These are phyloP conservation scores for Actinia equina DNA, from an alignment of 64 coral and sea anemone species.

Conservation along the genomic window DNA sequence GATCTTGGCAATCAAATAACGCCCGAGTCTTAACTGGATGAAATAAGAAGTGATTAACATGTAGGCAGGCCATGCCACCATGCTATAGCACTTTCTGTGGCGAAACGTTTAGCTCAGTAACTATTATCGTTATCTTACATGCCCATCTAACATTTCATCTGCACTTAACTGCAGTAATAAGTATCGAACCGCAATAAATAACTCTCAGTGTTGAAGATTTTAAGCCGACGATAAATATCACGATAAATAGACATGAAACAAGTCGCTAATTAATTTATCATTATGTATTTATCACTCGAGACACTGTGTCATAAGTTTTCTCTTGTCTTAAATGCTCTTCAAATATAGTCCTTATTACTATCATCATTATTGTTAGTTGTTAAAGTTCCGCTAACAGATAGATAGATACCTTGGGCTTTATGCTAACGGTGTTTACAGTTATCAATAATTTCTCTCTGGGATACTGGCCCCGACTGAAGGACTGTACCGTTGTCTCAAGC, in stretches of 20 bases:
- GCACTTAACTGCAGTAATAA: background rate
- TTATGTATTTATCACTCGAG: slow-evolving; percentile 9
- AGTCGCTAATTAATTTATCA: slow-evolving; percentile 22
- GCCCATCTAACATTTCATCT: background rate
- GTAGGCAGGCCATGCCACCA: background rate
- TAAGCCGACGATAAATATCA: background rate
- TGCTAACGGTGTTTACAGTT: background rate
- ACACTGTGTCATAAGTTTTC: slow-evolving; percentile 6
- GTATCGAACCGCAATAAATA: background rate
- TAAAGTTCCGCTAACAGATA: background rate
- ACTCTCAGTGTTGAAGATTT: background rate
- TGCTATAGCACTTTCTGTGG: background rate
- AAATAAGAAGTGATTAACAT: background rate
- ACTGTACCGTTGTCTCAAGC: no score
- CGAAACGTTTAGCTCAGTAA: background rate
- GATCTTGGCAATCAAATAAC: slow-evolving; percentile 24
- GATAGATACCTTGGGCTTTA: background rate
- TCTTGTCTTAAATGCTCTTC: slow-evolving; percentile 12
- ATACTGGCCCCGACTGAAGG: no score
- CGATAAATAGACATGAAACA: background rate
- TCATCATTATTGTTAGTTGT: slow-evolving; percentile 13
- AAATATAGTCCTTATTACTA: slow-evolving; percentile 9
- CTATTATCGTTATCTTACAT: background rate
- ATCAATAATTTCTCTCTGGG: no score
- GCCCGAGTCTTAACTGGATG: background rate